Percentiles rank a stretch among this genome's conserved stretches.
phyloP scores from a whole-genome alignment of 1,140 invertebrate genomes.

The Caenorhabditis briggsae region DNA sequence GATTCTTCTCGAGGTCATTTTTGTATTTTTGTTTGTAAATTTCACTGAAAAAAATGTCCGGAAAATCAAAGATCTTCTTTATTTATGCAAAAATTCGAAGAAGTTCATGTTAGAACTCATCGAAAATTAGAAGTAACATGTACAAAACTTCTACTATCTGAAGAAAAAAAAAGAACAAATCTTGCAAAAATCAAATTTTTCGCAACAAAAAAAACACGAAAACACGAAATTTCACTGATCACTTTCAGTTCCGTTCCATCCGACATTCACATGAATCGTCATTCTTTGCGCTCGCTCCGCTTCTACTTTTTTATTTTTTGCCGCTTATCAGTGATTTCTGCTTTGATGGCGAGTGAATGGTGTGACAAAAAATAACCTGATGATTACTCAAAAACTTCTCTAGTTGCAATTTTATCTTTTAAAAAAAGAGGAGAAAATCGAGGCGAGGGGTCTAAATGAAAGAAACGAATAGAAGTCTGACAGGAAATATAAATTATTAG shows the following conservation, averaged over 20 bases:
- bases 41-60: too few species aligned
- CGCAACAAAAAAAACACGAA: too few species aligned
- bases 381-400: not conserved
- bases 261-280: constrained; percentile 9
- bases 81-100: too few species aligned
- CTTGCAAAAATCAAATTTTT: too few species aligned
- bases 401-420: not conserved
- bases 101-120: too few species aligned
- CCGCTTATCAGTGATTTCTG: constrained; percentile 38
- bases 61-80: too few species aligned
- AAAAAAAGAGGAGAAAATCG: not conserved
- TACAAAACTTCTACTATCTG: too few species aligned
- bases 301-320: not conserved
- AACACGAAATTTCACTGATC: not conserved
- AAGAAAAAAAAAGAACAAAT: too few species aligned
- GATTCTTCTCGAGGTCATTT: too few species aligned
- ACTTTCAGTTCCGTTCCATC: not conserved
- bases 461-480: not conserved
- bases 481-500: constrained; percentile 13
- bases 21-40: too few species aligned
- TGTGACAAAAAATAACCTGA: constrained; percentile 23
- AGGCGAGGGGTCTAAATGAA: not conserved
- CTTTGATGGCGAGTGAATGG: constrained; percentile 10
- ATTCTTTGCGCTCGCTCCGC: constrained; percentile 10
- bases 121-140: too few species aligned